Evolutionary conservation across 2,797 vertebrate species (phyloP), one percentile per base, ranked within the genome.

Genomic region (Manis pentadactyla): DNA sequence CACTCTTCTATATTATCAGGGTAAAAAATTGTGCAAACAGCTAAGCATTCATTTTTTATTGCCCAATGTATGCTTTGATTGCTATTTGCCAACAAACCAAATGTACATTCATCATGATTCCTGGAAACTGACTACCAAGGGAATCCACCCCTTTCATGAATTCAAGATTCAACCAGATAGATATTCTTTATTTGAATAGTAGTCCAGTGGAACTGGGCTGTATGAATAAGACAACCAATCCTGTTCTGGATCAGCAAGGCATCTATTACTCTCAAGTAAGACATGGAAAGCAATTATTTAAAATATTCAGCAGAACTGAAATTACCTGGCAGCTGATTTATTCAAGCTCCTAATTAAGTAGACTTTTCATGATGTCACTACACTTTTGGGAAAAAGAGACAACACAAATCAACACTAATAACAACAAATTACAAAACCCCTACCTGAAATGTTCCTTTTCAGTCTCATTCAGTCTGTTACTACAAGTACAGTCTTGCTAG

Each of bases 271-370:
- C 94, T 88, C 42, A 79, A 87, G 29, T 87, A 55, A 92, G 68
- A 90, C 66, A 92, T 78, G 23, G 57, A 69, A 96, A 59, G 57
- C 49, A 93, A 96, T 74, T 92, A 90, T 93, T 85, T 64, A 90
- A 97, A 95, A 39, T 69, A 61, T 92, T 93, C 8, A 63, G 69
- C 42, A 95, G 64, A 79, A 89, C 34, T 83, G n/a, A 87, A 94
- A 86, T 23, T 64, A 92, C 39, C 31, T 77, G 59, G 75, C 86
- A 87, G 92, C 61, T 59, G 31, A 83, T 73, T 93, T 93, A 86
- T 39, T 53, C n/a, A 85, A 89, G 13, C 49, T 87, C 25, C 91
- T 64, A 77, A 49, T 92, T 39, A 92, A 93, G 17, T 3, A 74
- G 53, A 63, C 74, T 88, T 93, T 96, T 86, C 17, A 87, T 61